Conservation (phyloP, 2,113 vertebrate genomes). For the Gavia stellata region DNA sequence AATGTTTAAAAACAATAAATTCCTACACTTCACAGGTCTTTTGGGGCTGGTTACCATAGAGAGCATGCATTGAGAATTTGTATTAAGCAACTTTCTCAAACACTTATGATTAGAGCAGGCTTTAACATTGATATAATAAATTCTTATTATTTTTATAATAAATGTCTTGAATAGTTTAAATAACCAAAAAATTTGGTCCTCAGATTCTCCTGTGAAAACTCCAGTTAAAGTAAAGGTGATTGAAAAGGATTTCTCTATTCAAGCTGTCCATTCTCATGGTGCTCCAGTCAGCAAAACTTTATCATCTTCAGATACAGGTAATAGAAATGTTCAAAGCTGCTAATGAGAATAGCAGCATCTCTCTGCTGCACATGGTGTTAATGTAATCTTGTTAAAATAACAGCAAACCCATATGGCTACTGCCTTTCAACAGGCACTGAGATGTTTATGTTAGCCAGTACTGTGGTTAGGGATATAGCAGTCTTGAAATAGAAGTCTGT, state of each 20-base stretch:
- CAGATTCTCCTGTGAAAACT: conserved; percentile 81
- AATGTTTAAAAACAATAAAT: not conserved
- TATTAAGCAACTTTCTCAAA: not conserved
- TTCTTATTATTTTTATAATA: not conserved
- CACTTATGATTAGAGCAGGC: not conserved
- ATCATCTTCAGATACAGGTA: conserved; percentile 93
- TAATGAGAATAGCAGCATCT: not conserved
- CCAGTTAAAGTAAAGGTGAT: conserved; percentile 79
- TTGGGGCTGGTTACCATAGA: not conserved
- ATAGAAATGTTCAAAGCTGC: not conserved
- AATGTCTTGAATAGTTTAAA: not conserved
- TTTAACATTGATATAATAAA: not conserved
- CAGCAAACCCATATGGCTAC: not conserved
- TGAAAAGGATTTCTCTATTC: conserved; percentile 83
- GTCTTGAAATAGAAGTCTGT: not conserved
- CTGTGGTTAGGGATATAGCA: not conserved
- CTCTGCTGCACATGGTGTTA: not conserved
- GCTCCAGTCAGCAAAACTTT: conserved; percentile 88
- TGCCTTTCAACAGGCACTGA: conserved; percentile 1
- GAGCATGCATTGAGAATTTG: not conserved
- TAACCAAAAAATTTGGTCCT: not conserved
- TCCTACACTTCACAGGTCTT: not conserved
- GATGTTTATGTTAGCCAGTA: not conserved
- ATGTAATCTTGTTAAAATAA: not conserved
- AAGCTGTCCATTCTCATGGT: conserved; percentile 70